Conservation (phyloP, 2,888 invertebrate genomes). For the Oxycera nigricornis region DNA sequence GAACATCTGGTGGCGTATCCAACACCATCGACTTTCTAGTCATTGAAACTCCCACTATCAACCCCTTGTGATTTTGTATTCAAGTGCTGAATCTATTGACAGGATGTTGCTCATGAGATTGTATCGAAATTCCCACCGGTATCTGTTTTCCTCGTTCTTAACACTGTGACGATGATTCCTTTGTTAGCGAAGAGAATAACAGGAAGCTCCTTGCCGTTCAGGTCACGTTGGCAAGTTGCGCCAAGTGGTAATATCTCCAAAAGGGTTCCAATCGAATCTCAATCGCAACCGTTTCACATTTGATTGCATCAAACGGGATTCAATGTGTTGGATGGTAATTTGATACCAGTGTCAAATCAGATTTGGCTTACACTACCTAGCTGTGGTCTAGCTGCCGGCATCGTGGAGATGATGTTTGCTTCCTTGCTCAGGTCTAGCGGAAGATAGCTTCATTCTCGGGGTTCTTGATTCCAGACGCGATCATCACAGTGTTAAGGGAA, state of each 20-base stretch:
- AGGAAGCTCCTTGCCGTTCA: neutral
- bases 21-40: neutral
- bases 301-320: neutral
- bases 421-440: too few species aligned
- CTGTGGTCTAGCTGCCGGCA: too few species aligned
- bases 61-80: neutral
- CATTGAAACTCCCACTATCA: neutral
- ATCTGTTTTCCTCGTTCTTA: neutral
- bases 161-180: neutral
- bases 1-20: neutral
- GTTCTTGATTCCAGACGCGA: neutral
- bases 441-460: neutral
- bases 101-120: neutral
- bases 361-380: too few species aligned
- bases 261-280: neutral
- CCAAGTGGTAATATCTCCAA: slow-evolving; percentile 2
- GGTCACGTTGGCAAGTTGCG: neutral
- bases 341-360: neutral
- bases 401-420: too few species aligned
- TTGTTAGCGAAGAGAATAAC: neutral
- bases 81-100: neutral
- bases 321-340: neutral
- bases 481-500: neutral
- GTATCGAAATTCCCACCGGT: neutral
- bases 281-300: neutral